Conservation (phyloP, 1,140 invertebrate species). For the Macrocentrus cingulum region DNA sequence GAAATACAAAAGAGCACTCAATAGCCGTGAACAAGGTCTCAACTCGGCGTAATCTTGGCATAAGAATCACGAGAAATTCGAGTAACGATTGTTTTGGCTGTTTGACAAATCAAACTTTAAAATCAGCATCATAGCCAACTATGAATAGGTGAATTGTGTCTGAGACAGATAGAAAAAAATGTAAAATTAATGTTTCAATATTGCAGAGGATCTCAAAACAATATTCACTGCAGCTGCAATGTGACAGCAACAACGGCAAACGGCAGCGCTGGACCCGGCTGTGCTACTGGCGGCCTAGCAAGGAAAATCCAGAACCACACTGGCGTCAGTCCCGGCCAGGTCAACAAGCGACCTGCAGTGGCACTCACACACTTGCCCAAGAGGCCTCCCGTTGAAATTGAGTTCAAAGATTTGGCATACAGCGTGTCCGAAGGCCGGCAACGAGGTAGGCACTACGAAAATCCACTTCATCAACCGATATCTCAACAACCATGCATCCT, state of each 20-base stretch:
- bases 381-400: slow-evolving; percentile 82
- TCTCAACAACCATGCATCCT: too few species aligned
- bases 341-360: slow-evolving; percentile 55
- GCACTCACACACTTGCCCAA: slow-evolving; percentile 76
- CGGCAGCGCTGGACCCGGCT: slow-evolving; percentile 54
- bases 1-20: too few species aligned
- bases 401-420: slow-evolving; percentile 82
- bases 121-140: too few species aligned
- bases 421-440: slow-evolving; percentile 80
- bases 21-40: too few species aligned
- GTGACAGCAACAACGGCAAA: slow-evolving; percentile 54
- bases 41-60: too few species aligned
- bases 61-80: too few species aligned
- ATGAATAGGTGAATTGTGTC: too few species aligned
- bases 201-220: slow-evolving; percentile 68
- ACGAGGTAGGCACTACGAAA: slow-evolving; percentile 63
- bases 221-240: slow-evolving; percentile 66
- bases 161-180: too few species aligned
- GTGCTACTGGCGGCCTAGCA: slow-evolving; percentile 57
- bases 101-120: too few species aligned
- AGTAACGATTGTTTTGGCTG: too few species aligned
- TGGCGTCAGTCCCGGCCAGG: slow-evolving; percentile 45
- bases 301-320: slow-evolving; percentile 70
- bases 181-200: too few species aligned
- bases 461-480: background rate